Percentiles rank a stretch among this genome's conserved stretches.
Evolutionary conservation across 2,797 vertebrate genomes (phyloP).

Genomic region (Gila robusta): DNA sequence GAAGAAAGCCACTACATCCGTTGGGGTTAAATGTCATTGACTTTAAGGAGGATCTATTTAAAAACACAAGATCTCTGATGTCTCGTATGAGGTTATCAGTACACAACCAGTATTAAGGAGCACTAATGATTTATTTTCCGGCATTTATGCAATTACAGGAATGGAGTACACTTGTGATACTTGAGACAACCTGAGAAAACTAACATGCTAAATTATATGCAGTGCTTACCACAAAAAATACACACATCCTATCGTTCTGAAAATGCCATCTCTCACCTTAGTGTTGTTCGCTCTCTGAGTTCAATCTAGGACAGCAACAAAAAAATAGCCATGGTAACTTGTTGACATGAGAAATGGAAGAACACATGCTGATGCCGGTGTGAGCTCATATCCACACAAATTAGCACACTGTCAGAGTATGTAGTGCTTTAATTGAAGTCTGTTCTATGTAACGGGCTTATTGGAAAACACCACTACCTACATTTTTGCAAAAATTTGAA

Average conservation of each 20-base stretch:
- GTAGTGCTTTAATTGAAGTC: background rate
- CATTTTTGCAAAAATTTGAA: background rate
- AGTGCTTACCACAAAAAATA: background rate
- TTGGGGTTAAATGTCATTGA: conserved; percentile 13
- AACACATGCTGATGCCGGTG: conserved; percentile 23
- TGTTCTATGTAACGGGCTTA: background rate
- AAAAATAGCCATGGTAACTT: conserved; percentile 32
- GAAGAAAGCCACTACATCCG: conserved; percentile 43
- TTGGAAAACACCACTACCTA: background rate
- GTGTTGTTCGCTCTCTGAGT: conserved; percentile 20
- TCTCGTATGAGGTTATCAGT: background rate
- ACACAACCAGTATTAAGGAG: background rate
- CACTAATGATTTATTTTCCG: background rate
- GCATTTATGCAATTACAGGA: background rate
- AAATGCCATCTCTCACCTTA: conserved; percentile 8
- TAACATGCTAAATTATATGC: background rate
- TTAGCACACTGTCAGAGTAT: conserved; percentile 1
- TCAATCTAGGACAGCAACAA: conserved; percentile 40
- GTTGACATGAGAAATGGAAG: conserved; percentile 26
- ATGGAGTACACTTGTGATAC: background rate
- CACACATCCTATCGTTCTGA: background rate
- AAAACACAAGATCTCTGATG: background rate
- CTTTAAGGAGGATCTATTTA: background rate
- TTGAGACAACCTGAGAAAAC: background rate
- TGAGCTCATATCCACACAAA: conserved; percentile 33